Percentiles rank a stretch among this genome's conserved stretches.
These are phyloP conservation scores for Athetis lepigone DNA, from an alignment of 2,888 invertebrate species.

Conservation along the genomic window DNA sequence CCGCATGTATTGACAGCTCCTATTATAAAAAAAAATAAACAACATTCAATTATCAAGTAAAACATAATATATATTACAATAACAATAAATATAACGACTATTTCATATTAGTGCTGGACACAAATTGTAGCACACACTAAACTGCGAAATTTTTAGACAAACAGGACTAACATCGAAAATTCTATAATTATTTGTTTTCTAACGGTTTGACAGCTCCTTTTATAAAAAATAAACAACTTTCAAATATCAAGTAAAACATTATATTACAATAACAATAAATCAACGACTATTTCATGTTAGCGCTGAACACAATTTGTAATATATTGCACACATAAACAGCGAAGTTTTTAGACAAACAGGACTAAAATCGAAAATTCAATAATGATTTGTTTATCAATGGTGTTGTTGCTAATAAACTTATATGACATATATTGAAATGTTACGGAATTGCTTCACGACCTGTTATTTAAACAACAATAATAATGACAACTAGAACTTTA, in stretches of 20 bases:
- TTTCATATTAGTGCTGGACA: background rate
- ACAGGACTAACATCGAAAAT: no score
- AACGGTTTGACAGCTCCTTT: conserved; percentile 81
- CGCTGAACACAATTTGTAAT: background rate
- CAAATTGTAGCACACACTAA: background rate
- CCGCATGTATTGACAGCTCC: conserved; percentile 87
- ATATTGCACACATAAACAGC: background rate
- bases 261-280: no score
- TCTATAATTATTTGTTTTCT: no score
- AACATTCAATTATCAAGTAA: background rate
- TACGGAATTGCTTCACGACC: no score
- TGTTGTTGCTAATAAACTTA: no score
- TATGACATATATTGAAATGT: no score
- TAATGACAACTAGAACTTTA: no score
- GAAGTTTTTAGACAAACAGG: background rate
- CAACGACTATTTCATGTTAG: background rate
- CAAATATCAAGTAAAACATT: background rate
- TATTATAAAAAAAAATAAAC: conserved; percentile 60
- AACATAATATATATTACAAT: background rate
- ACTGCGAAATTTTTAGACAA: background rate
- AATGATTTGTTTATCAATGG: no score
- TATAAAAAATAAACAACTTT: conserved; percentile 29
- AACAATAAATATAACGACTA: no score
- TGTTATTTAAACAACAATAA: no score
- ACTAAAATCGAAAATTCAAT: no score